Evolutionary conservation across 2,888 invertebrate genomes (phyloP).

Genomic region (Cerceris ruficornis): DNA sequence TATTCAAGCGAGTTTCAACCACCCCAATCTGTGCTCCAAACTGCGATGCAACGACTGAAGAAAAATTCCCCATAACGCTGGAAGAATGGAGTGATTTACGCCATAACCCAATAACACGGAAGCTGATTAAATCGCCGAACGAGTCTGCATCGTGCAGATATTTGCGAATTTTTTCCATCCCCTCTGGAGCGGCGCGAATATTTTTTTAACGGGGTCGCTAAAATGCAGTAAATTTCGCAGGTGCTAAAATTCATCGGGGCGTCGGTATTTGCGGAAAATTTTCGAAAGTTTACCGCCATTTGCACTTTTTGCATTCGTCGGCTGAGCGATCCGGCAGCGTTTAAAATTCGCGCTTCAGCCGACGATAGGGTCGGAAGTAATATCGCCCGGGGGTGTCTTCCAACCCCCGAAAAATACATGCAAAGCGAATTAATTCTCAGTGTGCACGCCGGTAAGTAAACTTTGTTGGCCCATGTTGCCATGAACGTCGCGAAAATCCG

Average conservation of each 20-base stretch:
- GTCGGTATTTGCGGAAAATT: not conserved
- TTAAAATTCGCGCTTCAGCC: constrained; percentile 42
- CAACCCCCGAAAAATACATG: constrained; percentile 27
- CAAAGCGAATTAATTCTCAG: constrained; percentile 41
- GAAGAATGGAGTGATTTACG: constrained; percentile 63
- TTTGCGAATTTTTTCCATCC: no score
- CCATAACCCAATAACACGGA: constrained; percentile 77
- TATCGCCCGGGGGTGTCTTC: constrained; percentile 43
- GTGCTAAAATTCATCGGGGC: not conserved
- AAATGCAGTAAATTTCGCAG: not conserved
- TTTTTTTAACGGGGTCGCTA: no score
- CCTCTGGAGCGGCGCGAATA: no score
- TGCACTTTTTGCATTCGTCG: constrained; percentile 7
- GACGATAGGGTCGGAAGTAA: constrained; percentile 29
- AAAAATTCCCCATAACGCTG: constrained; percentile 53
- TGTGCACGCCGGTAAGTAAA: constrained; percentile 30
- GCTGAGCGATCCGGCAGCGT: constrained; percentile 16
- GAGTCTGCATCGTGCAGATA: no score
- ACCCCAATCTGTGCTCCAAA: no score
- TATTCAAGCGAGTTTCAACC: no score
- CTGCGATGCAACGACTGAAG: constrained; percentile 3
- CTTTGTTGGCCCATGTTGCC: constrained; percentile 38
- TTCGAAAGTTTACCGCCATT: not conserved
- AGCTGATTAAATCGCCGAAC: constrained; percentile 80
- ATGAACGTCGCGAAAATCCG: constrained; percentile 39